phyloP scores from a whole-genome alignment of 1,140 invertebrate species.

The Agrilus planipennis region DNA sequence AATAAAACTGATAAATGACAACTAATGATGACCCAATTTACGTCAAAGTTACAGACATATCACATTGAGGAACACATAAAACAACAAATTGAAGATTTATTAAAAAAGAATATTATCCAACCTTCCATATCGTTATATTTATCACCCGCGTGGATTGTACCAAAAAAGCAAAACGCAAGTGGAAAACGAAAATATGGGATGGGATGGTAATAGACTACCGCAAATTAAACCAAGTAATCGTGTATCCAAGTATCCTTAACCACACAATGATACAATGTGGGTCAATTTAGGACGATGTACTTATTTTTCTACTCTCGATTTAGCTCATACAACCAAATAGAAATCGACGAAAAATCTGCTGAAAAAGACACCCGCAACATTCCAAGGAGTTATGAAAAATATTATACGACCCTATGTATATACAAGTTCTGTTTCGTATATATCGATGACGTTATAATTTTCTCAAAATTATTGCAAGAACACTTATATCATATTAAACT shows the following conservation, averaged over 20 bases:
- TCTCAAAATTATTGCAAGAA: neutral
- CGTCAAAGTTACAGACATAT: no score
- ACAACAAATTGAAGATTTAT: no score
- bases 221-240: neutral
- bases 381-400: slow-evolving; percentile 3
- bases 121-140: slow-evolving; percentile 9
- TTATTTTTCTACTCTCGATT: no score
- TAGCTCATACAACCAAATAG: neutral
- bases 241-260: slow-evolving; percentile 1
- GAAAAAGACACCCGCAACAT: neutral
- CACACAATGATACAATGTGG: neutral
- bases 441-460: slow-evolving; percentile 2
- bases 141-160: slow-evolving; percentile 12
- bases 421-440: slow-evolving; percentile 3
- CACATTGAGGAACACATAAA: no score
- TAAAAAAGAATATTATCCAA: no score
- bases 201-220: slow-evolving; percentile 10
- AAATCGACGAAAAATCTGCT: neutral
- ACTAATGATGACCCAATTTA: no score
- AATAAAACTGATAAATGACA: no score
- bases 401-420: neutral
- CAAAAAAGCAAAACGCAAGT: slow-evolving; percentile 10
- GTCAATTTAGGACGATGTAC: no score
- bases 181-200: slow-evolving; percentile 12
- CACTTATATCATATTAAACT: neutral